These are phyloP conservation scores for Nestor notabilis DNA, from an alignment of 2,113 vertebrate species.

Conservation along the genomic window DNA sequence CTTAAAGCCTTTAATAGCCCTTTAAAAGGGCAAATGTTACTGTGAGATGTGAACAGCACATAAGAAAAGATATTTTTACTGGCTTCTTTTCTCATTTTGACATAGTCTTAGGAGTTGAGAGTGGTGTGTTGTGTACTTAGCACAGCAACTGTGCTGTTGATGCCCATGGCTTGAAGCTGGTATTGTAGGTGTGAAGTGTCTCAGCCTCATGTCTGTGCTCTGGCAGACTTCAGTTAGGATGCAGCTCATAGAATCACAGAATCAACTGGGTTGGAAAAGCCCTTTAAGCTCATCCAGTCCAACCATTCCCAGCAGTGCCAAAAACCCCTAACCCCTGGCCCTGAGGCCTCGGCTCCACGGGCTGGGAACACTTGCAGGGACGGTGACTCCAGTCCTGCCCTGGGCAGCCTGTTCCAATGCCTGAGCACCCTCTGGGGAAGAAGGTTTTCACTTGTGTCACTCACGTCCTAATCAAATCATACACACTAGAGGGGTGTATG, in stretches of 20 bases:
- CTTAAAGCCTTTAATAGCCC: not conserved
- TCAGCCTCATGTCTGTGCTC: not conserved
- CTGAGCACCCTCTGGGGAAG: not conserved
- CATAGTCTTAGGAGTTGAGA: not conserved
- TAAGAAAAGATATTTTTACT: not conserved
- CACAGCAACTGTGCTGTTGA: not conserved
- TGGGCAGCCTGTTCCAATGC: not conserved
- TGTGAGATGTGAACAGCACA: fast-evolving
- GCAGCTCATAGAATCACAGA: not conserved
- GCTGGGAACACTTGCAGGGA: not conserved
- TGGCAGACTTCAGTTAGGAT: not conserved
- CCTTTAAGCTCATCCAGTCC: not conserved
- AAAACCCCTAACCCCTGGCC: not conserved
- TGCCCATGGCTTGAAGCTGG: not conserved
- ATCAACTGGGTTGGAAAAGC: not conserved
- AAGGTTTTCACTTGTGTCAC: not conserved
- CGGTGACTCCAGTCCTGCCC: not conserved
- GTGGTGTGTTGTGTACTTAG: not conserved
- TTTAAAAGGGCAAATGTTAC: not conserved
- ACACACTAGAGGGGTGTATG: not conserved
- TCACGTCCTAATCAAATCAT: not conserved
- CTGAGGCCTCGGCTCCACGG: not conserved
- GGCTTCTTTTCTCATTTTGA: not conserved
- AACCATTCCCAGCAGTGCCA: not conserved
- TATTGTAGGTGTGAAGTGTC: not conserved